Conservation (phyloP, 2,797 vertebrate genomes). For the Buceros bicornis region DNA sequence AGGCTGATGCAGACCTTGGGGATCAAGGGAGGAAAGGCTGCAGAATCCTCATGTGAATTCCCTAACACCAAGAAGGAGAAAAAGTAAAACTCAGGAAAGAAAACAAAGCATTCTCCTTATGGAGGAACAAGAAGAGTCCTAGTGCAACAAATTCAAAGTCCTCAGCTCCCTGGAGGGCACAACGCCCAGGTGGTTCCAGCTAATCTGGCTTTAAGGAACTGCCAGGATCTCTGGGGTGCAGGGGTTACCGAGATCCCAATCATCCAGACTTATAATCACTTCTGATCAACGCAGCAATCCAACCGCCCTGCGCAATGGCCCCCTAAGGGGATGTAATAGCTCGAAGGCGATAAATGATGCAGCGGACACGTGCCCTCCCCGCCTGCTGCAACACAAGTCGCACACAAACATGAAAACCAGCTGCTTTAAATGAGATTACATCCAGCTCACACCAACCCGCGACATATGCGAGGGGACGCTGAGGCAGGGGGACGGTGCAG, state of each 20-base stretch:
- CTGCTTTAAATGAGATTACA: background rate
- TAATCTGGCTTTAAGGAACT: background rate
- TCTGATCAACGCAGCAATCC: background rate
- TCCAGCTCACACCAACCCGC: accelerated
- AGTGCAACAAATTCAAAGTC: background rate
- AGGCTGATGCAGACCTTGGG: background rate
- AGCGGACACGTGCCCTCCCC: background rate
- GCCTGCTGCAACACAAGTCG: background rate
- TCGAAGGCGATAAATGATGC: background rate
- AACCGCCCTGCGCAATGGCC: background rate
- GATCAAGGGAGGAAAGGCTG: background rate
- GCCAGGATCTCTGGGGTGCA: background rate
- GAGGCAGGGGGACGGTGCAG: background rate
- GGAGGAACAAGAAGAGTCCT: background rate
- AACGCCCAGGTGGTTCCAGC: background rate
- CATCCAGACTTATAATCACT: background rate
- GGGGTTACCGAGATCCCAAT: background rate
- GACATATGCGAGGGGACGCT: background rate
- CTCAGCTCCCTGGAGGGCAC: background rate
- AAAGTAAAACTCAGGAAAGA: background rate
- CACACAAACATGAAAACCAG: background rate
- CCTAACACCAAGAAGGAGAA: background rate
- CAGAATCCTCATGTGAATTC: background rate
- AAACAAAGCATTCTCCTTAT: background rate
- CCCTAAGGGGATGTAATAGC: background rate